Base-by-base conservation (phyloP, 2,797 vertebrate genomes). In the Onychomys torridus region DNA sequence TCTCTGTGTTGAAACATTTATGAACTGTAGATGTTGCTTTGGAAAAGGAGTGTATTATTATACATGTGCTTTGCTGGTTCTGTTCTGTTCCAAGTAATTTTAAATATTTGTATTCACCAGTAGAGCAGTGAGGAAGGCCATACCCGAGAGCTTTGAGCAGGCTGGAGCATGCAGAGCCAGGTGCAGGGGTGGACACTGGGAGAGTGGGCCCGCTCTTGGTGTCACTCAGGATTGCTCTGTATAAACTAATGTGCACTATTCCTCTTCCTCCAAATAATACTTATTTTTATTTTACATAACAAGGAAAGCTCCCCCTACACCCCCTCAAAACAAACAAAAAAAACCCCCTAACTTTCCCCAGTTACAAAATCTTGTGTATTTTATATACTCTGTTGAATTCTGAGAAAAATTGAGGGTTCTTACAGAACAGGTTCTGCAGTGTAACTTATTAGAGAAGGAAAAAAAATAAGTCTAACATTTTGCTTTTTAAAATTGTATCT, bases 21-120 rank as follows among this genome's bases (percentile, higher is more conserved):
- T 43, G 79, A 94, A 43, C 85, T 82, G 37, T 65, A 89, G 10
- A 78, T 59, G 79, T 46, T 61, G 69, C 55, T 76, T 89, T 87
- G 89, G 57, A 93, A 92, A 91, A 96, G 55, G n/a, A 75, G 10
- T 82, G 29, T 96, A 27, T 37, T 95, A 27, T 37, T 71, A 63
- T 87, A 73, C 6, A 21, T n/a, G 75, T 89, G 81, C 17, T 81
- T 97, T 97, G 63, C 77, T 95, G n/a, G 11, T 90, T 97, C 87
- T 79, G 2, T 89, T 94, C 95, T 67, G 65, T 52, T 81, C 37
- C 83, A 34, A 89, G 32, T 95, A 85, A 61, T 93, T 83, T 61
- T 75, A 93, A 86, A 43, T 95, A 65, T 59, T 93, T 90, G 21
- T 93, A 57, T 95, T 93, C 1, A 25, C 25, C 65, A 37, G 63